A percentile compares a stretch with the other conserved stretches of the same genome.
phyloP scores from a whole-genome alignment of 2,888 invertebrate genomes.

The Drosophila rubida region DNA sequence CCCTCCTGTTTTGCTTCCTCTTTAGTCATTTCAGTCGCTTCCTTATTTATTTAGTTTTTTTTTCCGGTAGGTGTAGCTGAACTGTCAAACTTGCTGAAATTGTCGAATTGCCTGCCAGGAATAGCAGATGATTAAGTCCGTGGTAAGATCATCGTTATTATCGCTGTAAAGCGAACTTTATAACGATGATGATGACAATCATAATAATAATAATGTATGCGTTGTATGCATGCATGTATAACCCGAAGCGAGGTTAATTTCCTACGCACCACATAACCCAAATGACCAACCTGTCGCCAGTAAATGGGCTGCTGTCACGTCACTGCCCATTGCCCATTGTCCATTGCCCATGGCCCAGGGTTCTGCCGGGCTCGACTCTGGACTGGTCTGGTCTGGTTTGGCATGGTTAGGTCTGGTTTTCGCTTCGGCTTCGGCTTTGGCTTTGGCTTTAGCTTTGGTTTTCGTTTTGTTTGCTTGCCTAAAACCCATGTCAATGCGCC shows the following conservation, averaged over 20 bases:
- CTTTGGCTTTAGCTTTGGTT: slow-evolving; percentile 16
- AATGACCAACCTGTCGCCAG: slow-evolving; percentile 77
- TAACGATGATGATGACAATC: slow-evolving; percentile 30
- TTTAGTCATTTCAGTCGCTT: background rate
- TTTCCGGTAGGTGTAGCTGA: slow-evolving; percentile 57
- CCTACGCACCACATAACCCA: slow-evolving; percentile 70
- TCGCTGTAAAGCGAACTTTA: slow-evolving; percentile 38
- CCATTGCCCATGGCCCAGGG: background rate
- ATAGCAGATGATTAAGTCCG: slow-evolving; percentile 25
- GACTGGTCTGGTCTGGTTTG: slow-evolving; percentile 22
- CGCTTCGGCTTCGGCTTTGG: slow-evolving; percentile 17
- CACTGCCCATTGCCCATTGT: slow-evolving; percentile 32
- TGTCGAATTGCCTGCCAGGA: slow-evolving; percentile 45
- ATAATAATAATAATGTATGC: slow-evolving; percentile 1
- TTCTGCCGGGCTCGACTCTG: slow-evolving; percentile 15
- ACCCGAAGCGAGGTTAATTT: slow-evolving; percentile 49
- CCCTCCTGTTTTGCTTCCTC: slow-evolving; percentile 7
- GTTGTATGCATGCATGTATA: slow-evolving; percentile 19
- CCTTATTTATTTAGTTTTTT: slow-evolving; percentile 1
- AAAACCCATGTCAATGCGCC: slow-evolving; percentile 56
- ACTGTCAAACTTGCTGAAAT: slow-evolving; percentile 72
- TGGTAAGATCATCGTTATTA: slow-evolving; percentile 29
- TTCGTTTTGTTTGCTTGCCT: slow-evolving; percentile 40
- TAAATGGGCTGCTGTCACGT: slow-evolving; percentile 74
- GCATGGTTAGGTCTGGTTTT: slow-evolving; percentile 18